A percentile compares a stretch with the other conserved stretches of the same genome.
Conservation (phyloP, 2,797 vertebrate genomes). For the Coreius guichenoti region DNA sequence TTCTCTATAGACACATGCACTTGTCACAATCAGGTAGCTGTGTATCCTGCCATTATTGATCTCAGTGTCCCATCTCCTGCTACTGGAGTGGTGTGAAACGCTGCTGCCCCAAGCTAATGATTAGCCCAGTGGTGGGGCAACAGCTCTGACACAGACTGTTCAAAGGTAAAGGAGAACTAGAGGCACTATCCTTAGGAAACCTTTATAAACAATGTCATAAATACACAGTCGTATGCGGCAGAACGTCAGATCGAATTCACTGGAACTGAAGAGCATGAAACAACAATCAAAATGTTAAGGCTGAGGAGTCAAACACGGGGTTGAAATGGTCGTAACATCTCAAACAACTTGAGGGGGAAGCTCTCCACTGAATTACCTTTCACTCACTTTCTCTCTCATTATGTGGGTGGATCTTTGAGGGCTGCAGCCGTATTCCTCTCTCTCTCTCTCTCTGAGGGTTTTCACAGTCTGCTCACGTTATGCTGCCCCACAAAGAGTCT, state of each 20-base stretch:
- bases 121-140: constrained; percentile 41
- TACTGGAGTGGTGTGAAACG: constrained; percentile 37
- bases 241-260: not conserved
- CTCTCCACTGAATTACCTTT: constrained; percentile 17
- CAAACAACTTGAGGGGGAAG: not conserved
- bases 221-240: not conserved
- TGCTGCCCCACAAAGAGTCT: constrained; percentile 63
- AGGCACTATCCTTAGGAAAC: not conserved
- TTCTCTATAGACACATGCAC: not conserved
- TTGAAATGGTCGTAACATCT: not conserved
- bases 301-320: not conserved
- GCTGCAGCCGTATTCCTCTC: constrained; percentile 60
- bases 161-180: constrained; percentile 41
- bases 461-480: constrained; percentile 68
- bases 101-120: constrained; percentile 46
- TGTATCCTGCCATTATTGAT: constrained; percentile 41
- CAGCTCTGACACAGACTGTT: constrained; percentile 10
- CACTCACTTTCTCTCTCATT: constrained; percentile 55
- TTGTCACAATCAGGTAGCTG: constrained; percentile 18
- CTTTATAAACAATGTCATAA: constrained; percentile 6
- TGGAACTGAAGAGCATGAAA: not conserved
- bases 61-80: constrained; percentile 23
- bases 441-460: constrained; percentile 70
- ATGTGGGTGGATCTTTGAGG: constrained; percentile 65
- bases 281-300: not conserved